Evolutionary conservation across 2,888 invertebrate genomes (phyloP).

Genomic region (Branchipolynoe longqiensis): DNA sequence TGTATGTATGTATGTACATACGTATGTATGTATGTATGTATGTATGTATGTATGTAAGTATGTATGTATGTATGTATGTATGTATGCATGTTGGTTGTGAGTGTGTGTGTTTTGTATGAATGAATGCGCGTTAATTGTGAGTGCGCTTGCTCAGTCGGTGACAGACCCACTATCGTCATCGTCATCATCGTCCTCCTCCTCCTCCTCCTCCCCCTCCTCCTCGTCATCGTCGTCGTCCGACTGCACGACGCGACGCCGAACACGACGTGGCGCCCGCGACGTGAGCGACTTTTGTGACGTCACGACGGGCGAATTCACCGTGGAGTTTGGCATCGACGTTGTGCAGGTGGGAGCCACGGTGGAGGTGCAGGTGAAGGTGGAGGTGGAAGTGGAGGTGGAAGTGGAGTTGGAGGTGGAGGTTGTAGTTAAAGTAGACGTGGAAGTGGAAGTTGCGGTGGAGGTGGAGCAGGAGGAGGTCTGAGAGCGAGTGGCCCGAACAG

Average conservation of each 20-base stretch:
- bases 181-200: slow-evolving; percentile 57
- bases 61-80: too few relatives aligned
- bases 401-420: not conserved
- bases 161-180: slow-evolving; percentile 39
- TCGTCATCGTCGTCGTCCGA: slow-evolving; percentile 53
- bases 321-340: not conserved
- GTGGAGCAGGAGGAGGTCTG: not conserved
- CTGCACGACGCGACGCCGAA: not conserved
- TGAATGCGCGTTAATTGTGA: too few relatives aligned
- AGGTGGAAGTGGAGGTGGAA: not conserved
- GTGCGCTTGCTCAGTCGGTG: slow-evolving; percentile 11
- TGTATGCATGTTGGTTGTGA: too few relatives aligned
- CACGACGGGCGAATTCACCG: not conserved
- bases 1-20: too few relatives aligned
- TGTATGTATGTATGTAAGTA: too few relatives aligned
- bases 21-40: too few relatives aligned
- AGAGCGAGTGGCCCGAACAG: not conserved
- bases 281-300: slow-evolving; percentile 32
- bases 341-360: not conserved
- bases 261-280: not conserved
- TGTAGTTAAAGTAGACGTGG: not conserved
- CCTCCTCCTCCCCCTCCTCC: slow-evolving; percentile 41
- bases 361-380: not conserved
- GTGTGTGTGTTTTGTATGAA: too few relatives aligned
- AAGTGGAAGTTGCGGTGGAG: not conserved